Evolutionary conservation across 2,888 invertebrate species (phyloP), one percentile per base, ranked within the genome.

Genomic region (Brachypalpus laphriformis): DNA sequence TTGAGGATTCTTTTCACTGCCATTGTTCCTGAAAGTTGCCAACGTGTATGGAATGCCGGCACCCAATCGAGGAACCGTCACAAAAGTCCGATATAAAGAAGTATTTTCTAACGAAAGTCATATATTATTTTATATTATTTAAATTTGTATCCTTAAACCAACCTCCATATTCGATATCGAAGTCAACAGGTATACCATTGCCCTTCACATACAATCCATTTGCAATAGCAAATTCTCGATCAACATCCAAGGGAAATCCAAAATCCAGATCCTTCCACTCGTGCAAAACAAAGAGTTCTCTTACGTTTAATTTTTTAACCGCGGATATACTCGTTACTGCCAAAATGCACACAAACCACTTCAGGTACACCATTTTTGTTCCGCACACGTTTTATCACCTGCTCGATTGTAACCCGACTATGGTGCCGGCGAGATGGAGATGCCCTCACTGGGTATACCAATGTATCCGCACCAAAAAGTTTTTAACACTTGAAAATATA

Each of bases 31-130:
- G 9, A 97, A 94, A 0, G 94, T 94, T 9, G 95, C 96, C 22
- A 97, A 90, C 0, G 96, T 95, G 5, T 94, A 94, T 0, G 97
- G 96, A 3, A 95, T 93, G 0, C 96, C 96, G 9, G 92, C 91
- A 88, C 94, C 94, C 88, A 96, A 95, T 3, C 96, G 93, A 0
- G 97, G 97, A 70, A 95, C 93, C 0, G 96, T 94, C 0, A 97
- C 92, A 89, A 97, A 96, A 0, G 96, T 93, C 20, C 94, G 93
- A 45, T 94, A 94, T 80, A 82, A 54, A 1, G 90, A 90, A 8
- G 89, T 89, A 59, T 87, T 88, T 75, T 87, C 88, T 89, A 54
- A 56, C 61, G 70, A 66, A 68, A 66, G 22, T 28, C 11, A 45
- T 0, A 11, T 2, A 16, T 51, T 14, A 6, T 22, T 75, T 25